phyloP scores from a whole-genome alignment of 2,797 vertebrate genomes.

The Myoxocephalus aenaeus region DNA sequence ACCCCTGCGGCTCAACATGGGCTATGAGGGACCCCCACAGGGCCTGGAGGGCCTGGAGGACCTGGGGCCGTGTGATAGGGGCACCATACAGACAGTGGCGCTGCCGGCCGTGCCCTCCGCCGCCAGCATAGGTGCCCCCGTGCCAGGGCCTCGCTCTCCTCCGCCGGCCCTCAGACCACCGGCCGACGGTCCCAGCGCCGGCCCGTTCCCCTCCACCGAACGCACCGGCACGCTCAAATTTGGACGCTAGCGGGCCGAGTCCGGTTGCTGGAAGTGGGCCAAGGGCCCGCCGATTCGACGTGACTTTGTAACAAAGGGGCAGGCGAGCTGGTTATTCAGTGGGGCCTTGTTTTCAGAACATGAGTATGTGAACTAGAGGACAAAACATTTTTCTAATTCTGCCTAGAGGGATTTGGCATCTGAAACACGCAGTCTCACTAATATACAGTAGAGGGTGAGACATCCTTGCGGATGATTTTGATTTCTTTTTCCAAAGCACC shows the following conservation, averaged over 20 bases:
- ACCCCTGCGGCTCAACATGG: slow-evolving; percentile 93
- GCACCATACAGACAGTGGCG: slow-evolving; percentile 84
- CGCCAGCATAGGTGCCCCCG: slow-evolving; percentile 63
- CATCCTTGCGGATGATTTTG: slow-evolving; percentile 45
- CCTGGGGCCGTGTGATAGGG: slow-evolving; percentile 80
- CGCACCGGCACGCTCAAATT: slow-evolving; percentile 85
- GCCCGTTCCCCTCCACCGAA: slow-evolving; percentile 74
- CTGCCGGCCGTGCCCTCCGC: slow-evolving; percentile 81
- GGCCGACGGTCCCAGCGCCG: slow-evolving; percentile 68
- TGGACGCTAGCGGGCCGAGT: slow-evolving; percentile 75
- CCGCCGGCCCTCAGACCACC: slow-evolving; percentile 75
- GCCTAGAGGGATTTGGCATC: slow-evolving; percentile 46
- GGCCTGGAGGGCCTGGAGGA: slow-evolving; percentile 82
- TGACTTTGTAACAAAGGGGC: slow-evolving; percentile 69
- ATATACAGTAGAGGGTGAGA: slow-evolving; percentile 41
- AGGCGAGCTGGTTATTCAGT: slow-evolving; percentile 68
- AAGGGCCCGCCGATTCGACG: slow-evolving; percentile 44
- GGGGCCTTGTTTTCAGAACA: slow-evolving; percentile 73
- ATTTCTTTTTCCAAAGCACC: slow-evolving; percentile 46
- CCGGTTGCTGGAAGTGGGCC: slow-evolving; percentile 36
- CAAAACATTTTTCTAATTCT: slow-evolving; percentile 41
- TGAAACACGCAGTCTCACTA: slow-evolving; percentile 47
- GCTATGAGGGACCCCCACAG: slow-evolving; percentile 88
- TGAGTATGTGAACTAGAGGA: slow-evolving; percentile 46
- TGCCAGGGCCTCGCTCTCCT: slow-evolving; percentile 75